These are phyloP conservation scores for Achroia grisella DNA, from an alignment of 1,140 invertebrate species.

Conservation along the genomic window DNA sequence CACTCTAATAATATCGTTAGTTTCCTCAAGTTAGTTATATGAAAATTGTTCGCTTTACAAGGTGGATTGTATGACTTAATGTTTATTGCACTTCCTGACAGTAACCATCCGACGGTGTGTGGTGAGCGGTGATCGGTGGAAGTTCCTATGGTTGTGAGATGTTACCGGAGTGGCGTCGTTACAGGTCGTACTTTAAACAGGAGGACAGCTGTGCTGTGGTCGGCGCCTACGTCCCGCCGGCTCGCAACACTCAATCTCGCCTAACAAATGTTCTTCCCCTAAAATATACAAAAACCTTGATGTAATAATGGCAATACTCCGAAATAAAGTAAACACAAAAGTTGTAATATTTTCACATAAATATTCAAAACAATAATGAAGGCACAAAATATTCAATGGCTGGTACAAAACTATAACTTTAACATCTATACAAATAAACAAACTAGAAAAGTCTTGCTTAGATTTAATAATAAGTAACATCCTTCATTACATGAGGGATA, in stretches of 20 bases:
- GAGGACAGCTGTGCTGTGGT: conserved; percentile 4
- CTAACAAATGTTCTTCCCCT: conserved; percentile 84
- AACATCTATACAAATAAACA: no score
- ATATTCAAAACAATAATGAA: conserved; percentile 2
- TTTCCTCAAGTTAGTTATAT: not conserved
- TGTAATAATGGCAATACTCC: no score
- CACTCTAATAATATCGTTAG: conserved; percentile 25
- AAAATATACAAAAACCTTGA: conserved; percentile 43
- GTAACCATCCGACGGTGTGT: conserved; percentile 7
- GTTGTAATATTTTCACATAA: conserved; percentile 1
- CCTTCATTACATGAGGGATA: no score
- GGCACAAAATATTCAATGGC: no score
- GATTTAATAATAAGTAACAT: no score
- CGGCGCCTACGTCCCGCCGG: conserved; percentile 37
- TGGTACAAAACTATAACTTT: no score
- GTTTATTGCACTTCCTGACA: conserved; percentile 1
- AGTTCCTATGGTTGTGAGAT: conserved; percentile 1
- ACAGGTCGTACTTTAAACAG: no score
- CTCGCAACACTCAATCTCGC: conserved; percentile 78
- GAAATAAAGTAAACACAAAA: conserved; percentile 7
- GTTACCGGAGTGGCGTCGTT: conserved; percentile 7
- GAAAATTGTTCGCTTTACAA: conserved; percentile 2
- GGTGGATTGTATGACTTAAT: conserved; percentile 1
- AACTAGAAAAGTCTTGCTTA: no score
- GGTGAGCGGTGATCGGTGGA: not conserved